Conservation (phyloP, 2,797 vertebrate species). For the Arctocebus calabarensis region DNA sequence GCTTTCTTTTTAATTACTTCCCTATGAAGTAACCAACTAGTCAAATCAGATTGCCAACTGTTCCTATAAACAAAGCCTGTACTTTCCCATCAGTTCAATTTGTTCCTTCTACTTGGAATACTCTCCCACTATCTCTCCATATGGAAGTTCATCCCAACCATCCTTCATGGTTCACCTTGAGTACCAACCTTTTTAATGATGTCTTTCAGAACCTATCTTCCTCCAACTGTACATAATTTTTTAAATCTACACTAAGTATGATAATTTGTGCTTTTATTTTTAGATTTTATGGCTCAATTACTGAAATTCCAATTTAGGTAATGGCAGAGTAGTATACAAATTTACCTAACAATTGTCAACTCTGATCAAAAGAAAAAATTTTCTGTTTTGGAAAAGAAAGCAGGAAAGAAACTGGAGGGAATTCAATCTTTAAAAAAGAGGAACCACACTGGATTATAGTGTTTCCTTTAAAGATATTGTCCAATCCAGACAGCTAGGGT, state of each 20-base stretch:
- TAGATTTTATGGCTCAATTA: neutral
- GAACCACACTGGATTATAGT: neutral
- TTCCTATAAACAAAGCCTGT: neutral
- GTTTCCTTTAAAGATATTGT: neutral
- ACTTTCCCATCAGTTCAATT: neutral
- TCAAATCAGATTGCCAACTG: neutral
- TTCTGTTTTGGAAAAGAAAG: neutral
- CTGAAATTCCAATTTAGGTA: neutral
- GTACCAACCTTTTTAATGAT: neutral
- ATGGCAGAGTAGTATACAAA: neutral
- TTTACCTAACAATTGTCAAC: neutral
- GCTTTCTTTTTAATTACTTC: neutral
- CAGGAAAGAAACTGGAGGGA: neutral
- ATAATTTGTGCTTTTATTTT: constrained; percentile 13
- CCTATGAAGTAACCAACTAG: neutral
- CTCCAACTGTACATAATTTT: neutral
- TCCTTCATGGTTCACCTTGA: neutral
- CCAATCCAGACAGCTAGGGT: neutral
- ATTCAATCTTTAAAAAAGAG: neutral
- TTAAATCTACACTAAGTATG: neutral
- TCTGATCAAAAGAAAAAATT: neutral
- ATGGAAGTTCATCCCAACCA: neutral
- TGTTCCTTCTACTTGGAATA: neutral
- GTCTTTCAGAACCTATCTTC: neutral
- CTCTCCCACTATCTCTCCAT: neutral